Base-by-base conservation (phyloP, 2,113 vertebrate species). In the Hipposideros armiger region DNA sequence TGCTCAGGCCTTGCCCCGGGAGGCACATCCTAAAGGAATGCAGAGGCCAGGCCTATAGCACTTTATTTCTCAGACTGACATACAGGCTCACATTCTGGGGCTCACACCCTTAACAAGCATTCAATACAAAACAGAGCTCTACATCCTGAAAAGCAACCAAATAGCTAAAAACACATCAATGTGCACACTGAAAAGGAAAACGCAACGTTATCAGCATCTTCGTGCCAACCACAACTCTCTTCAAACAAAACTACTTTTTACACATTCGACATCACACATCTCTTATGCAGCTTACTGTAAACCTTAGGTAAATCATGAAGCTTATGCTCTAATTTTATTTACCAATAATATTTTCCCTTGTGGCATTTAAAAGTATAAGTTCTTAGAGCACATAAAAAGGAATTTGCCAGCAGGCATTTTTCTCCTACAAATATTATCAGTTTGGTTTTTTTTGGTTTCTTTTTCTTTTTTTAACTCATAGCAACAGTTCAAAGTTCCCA, bases 81-180 rank as follows among this genome's bases (percentile, higher is more conserved):
- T 16, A 77, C 1, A 30, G 85, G 70, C 70, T 94, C 60, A 32
- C 5, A 17, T 89, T 82, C 80, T 45, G 45, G 97, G 77, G 95
- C 72, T 92, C 62, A n/a, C 50, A 84, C 56, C 36, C 67, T 95
- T 86, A 92, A 85, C 70, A 52, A 86, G 60, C 94, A 78, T 95
- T 94, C 92, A 91, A 30, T 91, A 81, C 86, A 74, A 95, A 95
- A 86, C 88, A 96, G n/a, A 96, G 60, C 78, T 92, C 64, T 95
- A 91, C 40, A 88, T 92, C 93, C 70, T 36, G 90, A 96, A 91
- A 86, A 74, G 92, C 56, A 96, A 78, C 26, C 8, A 8, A 92
- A 60, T 87, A 95, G 0, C 77, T 88, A 96, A 94, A 94, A 52
- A 90, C 4, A 7, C 14, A 69, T 24, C 87, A 28, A 3, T 13